Percentiles rank a stretch among this genome's conserved stretches.
Evolutionary conservation across 2,888 invertebrate genomes (phyloP).

Genomic region (Agrochola lota): DNA sequence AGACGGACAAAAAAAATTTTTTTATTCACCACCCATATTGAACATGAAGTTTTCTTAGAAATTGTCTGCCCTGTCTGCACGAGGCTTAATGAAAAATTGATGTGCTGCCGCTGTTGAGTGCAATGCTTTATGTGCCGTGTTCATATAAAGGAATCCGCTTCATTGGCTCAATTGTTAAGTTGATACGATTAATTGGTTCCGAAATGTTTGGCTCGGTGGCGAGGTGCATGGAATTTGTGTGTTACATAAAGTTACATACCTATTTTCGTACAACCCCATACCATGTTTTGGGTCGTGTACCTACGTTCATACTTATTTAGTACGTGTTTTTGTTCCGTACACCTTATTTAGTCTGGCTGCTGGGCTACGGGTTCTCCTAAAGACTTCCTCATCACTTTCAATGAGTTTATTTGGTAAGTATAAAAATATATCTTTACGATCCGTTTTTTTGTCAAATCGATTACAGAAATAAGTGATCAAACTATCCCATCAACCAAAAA

Average conservation of each 20-base stretch:
- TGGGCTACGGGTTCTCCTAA: neutral
- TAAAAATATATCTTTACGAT: neutral
- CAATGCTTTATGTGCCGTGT: constrained; percentile 26
- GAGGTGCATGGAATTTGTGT: constrained; percentile 6
- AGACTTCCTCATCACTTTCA: neutral
- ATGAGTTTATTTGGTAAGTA: neutral
- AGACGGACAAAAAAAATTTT: no score
- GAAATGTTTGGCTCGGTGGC: constrained; percentile 22
- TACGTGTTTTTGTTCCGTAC: neutral
- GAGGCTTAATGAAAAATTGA: constrained; percentile 39
- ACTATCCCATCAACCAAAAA: constrained; percentile 2
- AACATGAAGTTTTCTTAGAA: no score
- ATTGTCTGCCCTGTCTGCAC: no score
- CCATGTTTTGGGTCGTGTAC: neutral
- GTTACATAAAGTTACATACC: neutral
- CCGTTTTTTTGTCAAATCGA: neutral
- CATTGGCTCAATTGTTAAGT: constrained; percentile 47
- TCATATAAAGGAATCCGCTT: constrained; percentile 35
- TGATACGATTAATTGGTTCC: constrained; percentile 38
- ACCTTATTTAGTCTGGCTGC: neutral
- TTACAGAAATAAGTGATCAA: neutral
- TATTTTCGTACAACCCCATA: neutral
- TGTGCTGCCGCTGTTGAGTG: constrained; percentile 27
- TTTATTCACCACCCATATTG: no score
- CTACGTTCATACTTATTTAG: neutral